These are phyloP conservation scores for Eidolon dupreanum DNA, from an alignment of 2,797 vertebrate genomes.

Conservation along the genomic window DNA sequence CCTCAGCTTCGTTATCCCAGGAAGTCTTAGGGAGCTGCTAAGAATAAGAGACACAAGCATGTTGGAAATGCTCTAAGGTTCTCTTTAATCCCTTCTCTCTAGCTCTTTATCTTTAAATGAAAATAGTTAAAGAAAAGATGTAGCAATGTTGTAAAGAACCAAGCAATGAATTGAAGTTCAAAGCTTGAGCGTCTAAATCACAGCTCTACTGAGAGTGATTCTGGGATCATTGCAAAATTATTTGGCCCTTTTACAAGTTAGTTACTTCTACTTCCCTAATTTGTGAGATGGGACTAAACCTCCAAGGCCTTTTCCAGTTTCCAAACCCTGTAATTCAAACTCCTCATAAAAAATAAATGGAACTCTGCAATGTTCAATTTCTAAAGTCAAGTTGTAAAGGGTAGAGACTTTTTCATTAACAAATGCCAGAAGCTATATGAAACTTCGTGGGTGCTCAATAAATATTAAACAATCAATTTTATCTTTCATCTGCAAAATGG, in stretches of 20 bases:
- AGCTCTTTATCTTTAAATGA: background rate
- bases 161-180: background rate
- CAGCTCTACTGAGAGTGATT: background rate
- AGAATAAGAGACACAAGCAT: background rate
- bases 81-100: background rate
- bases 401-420: conserved; percentile 60
- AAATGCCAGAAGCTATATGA: conserved; percentile 44
- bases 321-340: conserved; percentile 56
- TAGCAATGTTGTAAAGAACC: background rate
- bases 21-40: background rate
- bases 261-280: conserved; percentile 16
- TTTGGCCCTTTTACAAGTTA: conserved; percentile 7
- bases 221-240: conserved; percentile 40
- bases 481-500: conserved; percentile 65
- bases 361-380: conserved; percentile 49
- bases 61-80: background rate
- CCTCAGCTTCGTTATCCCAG: background rate
- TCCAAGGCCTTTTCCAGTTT: conserved; percentile 32
- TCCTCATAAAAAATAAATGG: conserved; percentile 61
- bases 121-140: background rate
- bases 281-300: background rate
- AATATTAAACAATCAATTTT: conserved; percentile 65
- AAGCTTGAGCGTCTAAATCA: background rate
- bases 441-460: conserved; percentile 63
- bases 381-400: conserved; percentile 61